Base-by-base conservation (phyloP, 1,140 invertebrate species). In the Prorops nasuta region DNA sequence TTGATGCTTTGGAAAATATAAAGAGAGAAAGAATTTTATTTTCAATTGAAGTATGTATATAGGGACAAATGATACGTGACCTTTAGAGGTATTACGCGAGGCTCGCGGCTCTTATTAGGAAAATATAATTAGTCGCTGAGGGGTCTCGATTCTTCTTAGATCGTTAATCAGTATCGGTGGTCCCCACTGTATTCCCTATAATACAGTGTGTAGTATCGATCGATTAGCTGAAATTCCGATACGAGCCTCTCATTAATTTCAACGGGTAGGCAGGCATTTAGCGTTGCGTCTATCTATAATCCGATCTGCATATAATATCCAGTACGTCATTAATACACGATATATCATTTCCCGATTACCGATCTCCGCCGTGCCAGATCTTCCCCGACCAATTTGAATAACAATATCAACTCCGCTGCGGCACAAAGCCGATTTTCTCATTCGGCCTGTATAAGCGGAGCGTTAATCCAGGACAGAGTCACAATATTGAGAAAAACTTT, bases 391-490 rank as follows among this genome's bases (percentile, higher is more conserved):
- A 18, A 72, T 73, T 73, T 70, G 68, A 73, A 73, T 73, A 66
- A 73, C 65, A 73, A 73, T 73, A 54, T 55, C n/a, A n/a, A n/a
- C n/a, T n/a, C n/a, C n/a, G n/a, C n/a, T 54, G 45, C 20, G 10
- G 34, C 47, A 62, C 66, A 63, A 59, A 51, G 48, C 49, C 43
- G 56, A 49, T 50, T 56, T 53, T 51, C 50, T 64, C 49, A 51
- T 55, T 58, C 47, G 51, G 35, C n/a, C n/a, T n/a, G n/a, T n/a
- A n/a, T n/a, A n/a, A n/a, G n/a, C n/a, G n/a, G n/a, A n/a, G n/a
- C n/a, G n/a, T n/a, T n/a, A n/a, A n/a, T n/a, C n/a, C 42, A 28
- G 12, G 24, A 28, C 18, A 47, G 7, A 54, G 63, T 68, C 58
- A 56, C 32, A 58, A 57, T 65, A 63, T 65, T 68, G 58, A 59